phyloP scores from a whole-genome alignment of 2,888 invertebrate species.

The Eubasilissa splendida region DNA sequence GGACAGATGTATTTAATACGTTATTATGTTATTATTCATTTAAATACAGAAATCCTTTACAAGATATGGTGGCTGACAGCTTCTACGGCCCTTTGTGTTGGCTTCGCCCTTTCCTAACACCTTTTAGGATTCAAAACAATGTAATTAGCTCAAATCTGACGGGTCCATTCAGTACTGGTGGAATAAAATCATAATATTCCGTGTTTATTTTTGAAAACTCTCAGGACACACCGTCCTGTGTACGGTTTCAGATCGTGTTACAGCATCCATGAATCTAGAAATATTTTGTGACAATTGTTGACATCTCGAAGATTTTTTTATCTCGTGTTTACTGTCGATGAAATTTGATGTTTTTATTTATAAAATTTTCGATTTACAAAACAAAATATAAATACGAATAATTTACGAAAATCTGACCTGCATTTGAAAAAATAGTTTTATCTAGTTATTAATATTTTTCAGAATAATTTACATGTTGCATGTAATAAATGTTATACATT shows the following conservation, averaged over 20 bases:
- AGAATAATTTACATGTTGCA: too few relatives aligned
- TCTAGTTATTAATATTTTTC: too few relatives aligned
- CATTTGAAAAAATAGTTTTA: too few relatives aligned
- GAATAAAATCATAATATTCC: constrained; percentile 10
- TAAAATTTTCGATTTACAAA: too few relatives aligned
- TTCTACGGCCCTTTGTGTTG: constrained; percentile 28
- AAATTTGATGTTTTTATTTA: too few relatives aligned
- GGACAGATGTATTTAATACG: constrained; percentile 48
- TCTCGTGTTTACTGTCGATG: too few relatives aligned
- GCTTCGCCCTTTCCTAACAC: constrained; percentile 41
- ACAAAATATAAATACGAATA: too few relatives aligned
- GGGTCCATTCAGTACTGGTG: constrained; percentile 22
- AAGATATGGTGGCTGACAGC: constrained; percentile 6
- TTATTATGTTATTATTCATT: constrained; percentile 54
- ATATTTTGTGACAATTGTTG: neutral
- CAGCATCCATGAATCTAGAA: neutral
- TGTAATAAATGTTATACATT: too few relatives aligned
- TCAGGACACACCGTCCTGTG: neutral
- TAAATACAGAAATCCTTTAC: constrained; percentile 29
- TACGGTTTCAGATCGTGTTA: neutral
- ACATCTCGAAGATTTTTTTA: too few relatives aligned
- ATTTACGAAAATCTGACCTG: too few relatives aligned
- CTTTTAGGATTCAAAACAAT: constrained; percentile 53
- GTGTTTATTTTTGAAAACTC: constrained; percentile 26
- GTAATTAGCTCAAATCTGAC: constrained; percentile 55